Evolutionary conservation across 2,888 invertebrate genomes (phyloP).

Genomic region (Trachelus tabidus): DNA sequence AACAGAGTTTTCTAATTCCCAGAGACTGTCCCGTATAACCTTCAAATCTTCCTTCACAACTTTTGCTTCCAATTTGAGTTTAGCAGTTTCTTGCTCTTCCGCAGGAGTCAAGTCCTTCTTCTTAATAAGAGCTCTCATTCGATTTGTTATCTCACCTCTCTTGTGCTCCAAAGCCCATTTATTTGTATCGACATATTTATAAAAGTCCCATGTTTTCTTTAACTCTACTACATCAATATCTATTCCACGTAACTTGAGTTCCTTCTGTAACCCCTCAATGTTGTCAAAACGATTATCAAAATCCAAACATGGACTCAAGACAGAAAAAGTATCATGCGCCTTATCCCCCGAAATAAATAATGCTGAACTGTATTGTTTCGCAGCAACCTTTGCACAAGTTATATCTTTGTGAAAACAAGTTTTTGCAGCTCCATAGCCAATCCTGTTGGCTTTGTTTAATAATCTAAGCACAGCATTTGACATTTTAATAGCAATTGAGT

Average conservation of each 20-base stretch:
- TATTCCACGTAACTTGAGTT: constrained; percentile 70
- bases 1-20: constrained; percentile 80
- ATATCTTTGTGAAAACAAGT: background rate
- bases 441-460: background rate
- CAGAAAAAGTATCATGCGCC: constrained; percentile 76
- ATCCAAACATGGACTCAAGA: constrained; percentile 77
- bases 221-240: constrained; percentile 70
- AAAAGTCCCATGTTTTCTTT: constrained; percentile 73
- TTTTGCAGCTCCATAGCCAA: background rate
- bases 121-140: constrained; percentile 67
- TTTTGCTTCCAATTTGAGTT: constrained; percentile 70
- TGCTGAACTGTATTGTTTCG: constrained; percentile 66
- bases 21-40: constrained; percentile 72
- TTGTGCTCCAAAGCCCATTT: constrained; percentile 69
- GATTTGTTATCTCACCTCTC: constrained; percentile 67
- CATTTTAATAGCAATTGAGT: constrained; percentile 1
- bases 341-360: constrained; percentile 77
- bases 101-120: constrained; percentile 40
- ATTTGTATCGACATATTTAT: constrained; percentile 69
- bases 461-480: constrained; percentile 9
- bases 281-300: constrained; percentile 71
- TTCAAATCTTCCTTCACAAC: constrained; percentile 74
- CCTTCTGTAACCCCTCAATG: constrained; percentile 67
- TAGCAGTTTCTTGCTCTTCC: constrained; percentile 66
- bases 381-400: background rate